A percentile compares a stretch with the other conserved stretches of the same genome.
Evolutionary conservation across 1,140 invertebrate genomes (phyloP).

Genomic region (Hirudo medicinalis): DNA sequence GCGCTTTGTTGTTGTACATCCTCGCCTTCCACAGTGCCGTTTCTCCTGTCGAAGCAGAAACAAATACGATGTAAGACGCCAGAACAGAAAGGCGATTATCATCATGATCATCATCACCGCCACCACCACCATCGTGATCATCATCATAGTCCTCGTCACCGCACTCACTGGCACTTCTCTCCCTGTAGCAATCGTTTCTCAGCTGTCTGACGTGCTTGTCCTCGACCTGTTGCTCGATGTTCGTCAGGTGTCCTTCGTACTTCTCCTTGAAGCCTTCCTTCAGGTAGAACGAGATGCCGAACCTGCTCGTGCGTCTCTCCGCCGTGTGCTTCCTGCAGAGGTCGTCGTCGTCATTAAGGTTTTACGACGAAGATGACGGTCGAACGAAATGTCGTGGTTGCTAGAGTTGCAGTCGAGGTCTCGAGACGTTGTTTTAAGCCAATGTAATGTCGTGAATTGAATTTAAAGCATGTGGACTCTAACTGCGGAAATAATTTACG

Average conservation of each 20-base stretch:
- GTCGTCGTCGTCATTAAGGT: no score
- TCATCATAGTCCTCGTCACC: not conserved
- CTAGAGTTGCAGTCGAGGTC: not conserved
- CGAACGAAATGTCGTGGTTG: no score
- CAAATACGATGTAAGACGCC: no score
- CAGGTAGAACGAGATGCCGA: constrained; percentile 81
- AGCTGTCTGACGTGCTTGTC: constrained; percentile 81
- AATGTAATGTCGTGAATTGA: not conserved
- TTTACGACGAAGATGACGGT: no score
- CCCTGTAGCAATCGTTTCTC: constrained; percentile 75
- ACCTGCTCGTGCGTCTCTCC: constrained; percentile 56
- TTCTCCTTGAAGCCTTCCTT: constrained; percentile 88
- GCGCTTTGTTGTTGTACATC: constrained; percentile 10
- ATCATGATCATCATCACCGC: not conserved
- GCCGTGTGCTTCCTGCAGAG: constrained; percentile 64
- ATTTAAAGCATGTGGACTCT: no score
- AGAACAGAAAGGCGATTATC: no score
- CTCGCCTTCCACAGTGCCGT: not conserved
- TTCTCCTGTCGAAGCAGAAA: not conserved
- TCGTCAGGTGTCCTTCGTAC: constrained; percentile 73
- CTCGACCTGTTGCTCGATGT: constrained; percentile 82
- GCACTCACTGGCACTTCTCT: constrained; percentile 45
- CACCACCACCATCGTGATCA: not conserved
- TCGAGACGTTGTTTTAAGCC: not conserved
- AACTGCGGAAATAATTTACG: no score